phyloP scores from a whole-genome alignment of 2,888 invertebrate species.

The Mimachlamys varia region DNA sequence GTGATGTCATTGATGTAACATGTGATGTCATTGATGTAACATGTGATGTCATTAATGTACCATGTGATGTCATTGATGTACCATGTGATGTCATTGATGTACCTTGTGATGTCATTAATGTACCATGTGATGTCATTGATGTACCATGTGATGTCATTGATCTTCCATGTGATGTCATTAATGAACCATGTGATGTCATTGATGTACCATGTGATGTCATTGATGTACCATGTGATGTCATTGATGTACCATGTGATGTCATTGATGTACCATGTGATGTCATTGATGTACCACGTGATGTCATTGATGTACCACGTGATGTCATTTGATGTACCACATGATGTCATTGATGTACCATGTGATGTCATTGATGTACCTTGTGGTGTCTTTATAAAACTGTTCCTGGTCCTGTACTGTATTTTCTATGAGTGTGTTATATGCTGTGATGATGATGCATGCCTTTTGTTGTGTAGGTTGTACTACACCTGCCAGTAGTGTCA shows the following conservation, averaged over 20 bases:
- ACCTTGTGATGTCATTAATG: too few relatives aligned
- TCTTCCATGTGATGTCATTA: background rate
- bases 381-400: background rate
- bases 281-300: background rate
- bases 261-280: background rate
- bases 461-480: constrained; percentile 6
- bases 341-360: background rate
- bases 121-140: background rate
- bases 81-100: too few relatives aligned
- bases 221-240: too few relatives aligned
- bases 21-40: too few relatives aligned
- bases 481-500: background rate
- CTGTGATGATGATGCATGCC: constrained; percentile 2
- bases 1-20: too few relatives aligned
- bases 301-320: background rate
- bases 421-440: background rate
- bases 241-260: background rate
- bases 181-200: background rate
- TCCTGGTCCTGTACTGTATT: background rate
- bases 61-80: too few relatives aligned
- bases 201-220: background rate
- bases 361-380: background rate
- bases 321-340: background rate
- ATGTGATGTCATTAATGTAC: too few relatives aligned
- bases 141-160: background rate